Conservation (phyloP, 2,797 vertebrate genomes). For the Oophaga sylvatica region DNA sequence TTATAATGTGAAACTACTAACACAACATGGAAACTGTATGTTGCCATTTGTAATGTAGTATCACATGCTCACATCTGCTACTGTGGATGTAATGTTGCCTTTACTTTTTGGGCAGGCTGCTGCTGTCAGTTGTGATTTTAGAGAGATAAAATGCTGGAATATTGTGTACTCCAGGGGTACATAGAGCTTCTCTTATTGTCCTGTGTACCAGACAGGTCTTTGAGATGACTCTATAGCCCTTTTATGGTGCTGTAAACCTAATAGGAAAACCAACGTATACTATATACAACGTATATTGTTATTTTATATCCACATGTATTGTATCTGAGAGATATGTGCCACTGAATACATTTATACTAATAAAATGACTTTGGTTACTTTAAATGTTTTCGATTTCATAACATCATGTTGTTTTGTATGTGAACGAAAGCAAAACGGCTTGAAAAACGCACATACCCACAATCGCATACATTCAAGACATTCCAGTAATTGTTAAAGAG, state of each 20-base stretch:
- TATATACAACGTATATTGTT: constrained; percentile 46
- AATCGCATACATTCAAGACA: background rate
- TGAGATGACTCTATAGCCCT: constrained; percentile 46
- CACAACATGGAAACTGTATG: constrained; percentile 26
- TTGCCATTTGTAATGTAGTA: background rate
- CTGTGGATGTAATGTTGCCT: constrained; percentile 40
- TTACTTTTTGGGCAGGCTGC: constrained; percentile 24
- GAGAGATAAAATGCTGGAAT: constrained; percentile 28
- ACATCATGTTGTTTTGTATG: background rate
- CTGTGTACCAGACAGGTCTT: constrained; percentile 30
- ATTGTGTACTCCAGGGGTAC: background rate
- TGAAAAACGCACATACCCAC: background rate
- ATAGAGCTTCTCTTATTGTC: constrained; percentile 33
- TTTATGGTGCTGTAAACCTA: constrained; percentile 53
- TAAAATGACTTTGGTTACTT: constrained; percentile 55
- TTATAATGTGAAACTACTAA: constrained; percentile 51
- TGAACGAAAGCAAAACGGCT: background rate
- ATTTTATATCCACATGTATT: constrained; percentile 57
- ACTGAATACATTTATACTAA: constrained; percentile 58
- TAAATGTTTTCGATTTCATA: background rate
- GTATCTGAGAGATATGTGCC: constrained; percentile 52
- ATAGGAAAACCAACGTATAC: constrained; percentile 51
- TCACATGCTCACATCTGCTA: constrained; percentile 6
- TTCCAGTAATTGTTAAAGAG: no score
- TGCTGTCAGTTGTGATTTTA: constrained; percentile 33